A percentile compares a stretch with the other conserved stretches of the same genome.
Evolutionary conservation across 2,113 vertebrate genomes (phyloP).

Genomic region (Hippocampus comes): DNA sequence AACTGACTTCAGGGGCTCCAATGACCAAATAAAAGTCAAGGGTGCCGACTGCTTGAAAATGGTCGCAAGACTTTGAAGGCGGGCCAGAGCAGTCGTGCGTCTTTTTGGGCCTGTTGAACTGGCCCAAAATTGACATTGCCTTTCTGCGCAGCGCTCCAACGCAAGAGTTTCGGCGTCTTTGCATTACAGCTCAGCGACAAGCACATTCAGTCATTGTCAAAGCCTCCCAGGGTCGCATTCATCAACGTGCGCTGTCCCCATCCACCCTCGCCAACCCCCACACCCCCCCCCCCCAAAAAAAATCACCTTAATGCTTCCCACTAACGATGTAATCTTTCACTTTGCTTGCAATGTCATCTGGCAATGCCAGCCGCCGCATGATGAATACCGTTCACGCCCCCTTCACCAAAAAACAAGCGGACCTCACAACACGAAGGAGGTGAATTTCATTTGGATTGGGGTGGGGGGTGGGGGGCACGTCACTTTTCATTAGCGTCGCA

Average conservation of each 20-base stretch:
- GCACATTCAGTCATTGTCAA: background rate
- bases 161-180: background rate
- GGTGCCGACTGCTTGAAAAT: too few species aligned
- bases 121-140: too few species aligned
- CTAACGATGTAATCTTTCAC: constrained; percentile 1
- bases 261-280: too few species aligned
- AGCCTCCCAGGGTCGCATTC: background rate
- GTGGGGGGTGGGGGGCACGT: background rate
- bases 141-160: too few species aligned
- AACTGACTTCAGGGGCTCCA: background rate
- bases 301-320: background rate
- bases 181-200: background rate
- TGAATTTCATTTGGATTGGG: background rate
- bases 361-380: background rate
- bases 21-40: background rate
- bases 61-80: too few species aligned
- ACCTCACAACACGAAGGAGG: background rate
- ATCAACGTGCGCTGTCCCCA: background rate
- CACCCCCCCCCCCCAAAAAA: too few species aligned
- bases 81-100: background rate
- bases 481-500: background rate
- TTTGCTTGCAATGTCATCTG: background rate
- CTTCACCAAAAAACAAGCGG: background rate
- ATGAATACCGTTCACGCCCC: background rate
- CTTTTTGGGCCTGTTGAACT: background rate